Base-by-base conservation (phyloP, 2,888 invertebrate genomes). In the Lycocerus yunnanus region DNA sequence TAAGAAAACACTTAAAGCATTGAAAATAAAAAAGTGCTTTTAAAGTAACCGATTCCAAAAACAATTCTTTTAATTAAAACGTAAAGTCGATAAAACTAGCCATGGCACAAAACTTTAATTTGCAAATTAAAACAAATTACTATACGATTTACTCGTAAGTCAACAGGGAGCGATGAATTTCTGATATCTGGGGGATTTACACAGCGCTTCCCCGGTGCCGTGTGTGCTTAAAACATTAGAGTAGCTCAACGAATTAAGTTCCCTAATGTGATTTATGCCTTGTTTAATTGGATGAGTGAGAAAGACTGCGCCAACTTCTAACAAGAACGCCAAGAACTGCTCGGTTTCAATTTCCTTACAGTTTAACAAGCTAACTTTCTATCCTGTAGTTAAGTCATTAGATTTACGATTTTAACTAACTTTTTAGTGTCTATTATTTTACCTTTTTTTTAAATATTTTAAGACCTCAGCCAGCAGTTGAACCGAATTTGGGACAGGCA, bases 221-320 rank as follows among this genome's bases (percentile, higher is more conserved):
- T 81, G 79, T 78, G 80, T 84, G 82, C 82, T 82, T 82, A 83
- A 84, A 83, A 83, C 82, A 84, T 84, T 83, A 82, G 81, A 81
- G 80, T 81, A 80, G 80, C 80, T 80, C 77, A 74, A 69, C 74
- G 80, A 81, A 83, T 81, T 83, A 81, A 81, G 82, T 82, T 82
- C 79, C 79, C 80, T 82, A 82, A 82, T 82, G 81, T 83, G 83
- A 84, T 84, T 84, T 83, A 84, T 82, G 83, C 80, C 80, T 78
- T 78, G 79, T 81, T 81, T 83, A 84, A 84, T 83, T 83, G 82
- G 81, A 81, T 81, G 79, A 80, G 80, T 73, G 78, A 78, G 81
- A 79, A 78, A 77, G 79, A 80, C 78, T 77, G 76, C 77, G 72
- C 76, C 68, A 73, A 69, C 68, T 71, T 68, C 65, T 58, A 71